Conservation (phyloP, 2,113 vertebrate species). For the Pleuronectes platessa region DNA sequence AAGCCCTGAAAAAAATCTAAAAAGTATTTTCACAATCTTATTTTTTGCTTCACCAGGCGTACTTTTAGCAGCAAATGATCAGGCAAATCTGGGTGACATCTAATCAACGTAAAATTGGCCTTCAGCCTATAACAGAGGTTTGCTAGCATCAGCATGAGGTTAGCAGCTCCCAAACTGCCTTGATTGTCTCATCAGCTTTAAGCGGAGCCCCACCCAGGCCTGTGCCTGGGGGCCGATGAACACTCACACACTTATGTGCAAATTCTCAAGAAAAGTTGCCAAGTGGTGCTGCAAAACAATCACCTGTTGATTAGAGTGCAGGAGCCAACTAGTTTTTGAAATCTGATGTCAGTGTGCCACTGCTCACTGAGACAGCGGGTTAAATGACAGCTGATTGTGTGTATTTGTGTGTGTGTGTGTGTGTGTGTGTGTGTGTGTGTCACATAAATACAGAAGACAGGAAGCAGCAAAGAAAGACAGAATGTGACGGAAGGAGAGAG, state of each 20-base stretch:
- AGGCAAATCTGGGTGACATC: too few species aligned
- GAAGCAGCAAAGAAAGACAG: conserved; percentile 40
- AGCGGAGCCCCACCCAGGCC: conserved; percentile 46
- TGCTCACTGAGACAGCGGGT: neutral
- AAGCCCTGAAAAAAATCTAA: too few species aligned
- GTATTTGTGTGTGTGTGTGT: neutral
- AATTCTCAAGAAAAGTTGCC: conserved; percentile 16
- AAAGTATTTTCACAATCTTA: too few species aligned
- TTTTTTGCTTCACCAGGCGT: too few species aligned
- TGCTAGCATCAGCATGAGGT: conserved; percentile 52
- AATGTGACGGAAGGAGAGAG: conserved; percentile 28
- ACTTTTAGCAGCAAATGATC: too few species aligned
- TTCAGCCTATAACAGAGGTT: conserved; percentile 22
- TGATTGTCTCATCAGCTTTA: conserved; percentile 60
- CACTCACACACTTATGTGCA: neutral
- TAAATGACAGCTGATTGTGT: conserved; percentile 39
- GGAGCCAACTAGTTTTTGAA: conserved; percentile 19
- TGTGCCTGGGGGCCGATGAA: conserved; percentile 49
- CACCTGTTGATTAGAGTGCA: conserved; percentile 66
- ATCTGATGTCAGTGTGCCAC: conserved; percentile 41
- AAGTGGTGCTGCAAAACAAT: conserved; percentile 28
- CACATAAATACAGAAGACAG: conserved; percentile 35
- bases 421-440: neutral
- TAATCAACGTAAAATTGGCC: too few species aligned
- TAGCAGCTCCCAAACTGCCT: conserved; percentile 43